Evolutionary conservation across 2,113 vertebrate genomes (phyloP), one percentile per base, ranked within the genome.

Genomic region (Platanista minor): DNA sequence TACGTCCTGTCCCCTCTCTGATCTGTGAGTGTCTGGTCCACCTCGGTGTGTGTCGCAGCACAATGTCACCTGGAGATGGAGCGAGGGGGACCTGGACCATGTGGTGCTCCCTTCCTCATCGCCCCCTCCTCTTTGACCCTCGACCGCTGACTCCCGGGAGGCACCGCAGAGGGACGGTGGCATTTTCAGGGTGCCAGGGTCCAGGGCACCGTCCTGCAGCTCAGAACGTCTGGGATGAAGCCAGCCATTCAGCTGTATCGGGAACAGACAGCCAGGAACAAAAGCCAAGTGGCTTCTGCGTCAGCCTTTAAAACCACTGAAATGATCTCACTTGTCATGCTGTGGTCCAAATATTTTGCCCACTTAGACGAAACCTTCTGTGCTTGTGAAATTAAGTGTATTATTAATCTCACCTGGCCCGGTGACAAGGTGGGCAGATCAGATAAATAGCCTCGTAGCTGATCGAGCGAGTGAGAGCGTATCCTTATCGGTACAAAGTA

Each of bases 321-420:
- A 78, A 78, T 77, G 94, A 96, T 77, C 90, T 96, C 92, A 82
- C 88, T 92, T 61, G 94, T 78, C 43, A 1, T 25, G 72, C 97
- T 71, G 88, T 23, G 93, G 85, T 91, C 96, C 97, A 96, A 96
- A 96, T 94, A 91, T 93, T 97, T 94, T 95, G 96, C 71, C 78
- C 94, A 36, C 82, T 96, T 88, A 92, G 91, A 88, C n/a, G 27
- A 78, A 84, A 90, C 91, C 97, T 95, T 93, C 93, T 88, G 96
- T 91, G 95, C 96, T 84, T 91, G 91, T 91, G 96, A 95, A 97
- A 96, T 94, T 67, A 95, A 96, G 96, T 94, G 94, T 36, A 39
- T 87, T 91, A 86, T 95, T 93, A 95, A 92, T 94, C 46, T 82
- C 4, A 33, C 83, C 86, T 87, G 96, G 96, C 97, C 61, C 20